These are phyloP conservation scores for Noctilio leporinus DNA, from an alignment of 2,113 vertebrate species.

Conservation along the genomic window DNA sequence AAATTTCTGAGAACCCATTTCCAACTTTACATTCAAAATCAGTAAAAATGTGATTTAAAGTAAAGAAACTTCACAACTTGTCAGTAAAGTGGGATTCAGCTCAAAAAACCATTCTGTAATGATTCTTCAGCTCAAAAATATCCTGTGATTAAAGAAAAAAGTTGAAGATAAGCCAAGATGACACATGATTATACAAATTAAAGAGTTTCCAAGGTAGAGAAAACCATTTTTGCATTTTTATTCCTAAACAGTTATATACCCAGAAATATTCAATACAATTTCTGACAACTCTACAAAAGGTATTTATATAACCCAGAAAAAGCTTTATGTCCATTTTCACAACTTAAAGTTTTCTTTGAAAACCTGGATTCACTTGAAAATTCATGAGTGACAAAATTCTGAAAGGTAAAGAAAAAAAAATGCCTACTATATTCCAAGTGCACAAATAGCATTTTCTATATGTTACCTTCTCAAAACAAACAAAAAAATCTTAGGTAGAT, in stretches of 20 bases:
- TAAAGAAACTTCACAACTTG: neutral
- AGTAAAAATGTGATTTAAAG: neutral
- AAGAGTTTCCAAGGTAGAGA: neutral
- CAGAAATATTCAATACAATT: neutral
- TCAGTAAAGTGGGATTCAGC: neutral
- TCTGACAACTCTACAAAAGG: neutral
- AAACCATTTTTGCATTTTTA: neutral
- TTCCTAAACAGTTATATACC: neutral
- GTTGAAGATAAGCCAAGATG: neutral
- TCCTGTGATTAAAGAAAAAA: neutral
- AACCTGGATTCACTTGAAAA: neutral
- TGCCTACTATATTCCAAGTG: neutral
- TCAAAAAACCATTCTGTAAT: neutral
- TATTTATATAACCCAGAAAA: neutral
- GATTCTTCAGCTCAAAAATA: neutral
- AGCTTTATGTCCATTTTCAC: constrained; percentile 12
- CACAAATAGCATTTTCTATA: neutral
- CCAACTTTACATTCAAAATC: neutral
- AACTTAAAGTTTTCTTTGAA: constrained; percentile 4
- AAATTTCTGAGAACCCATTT: neutral
- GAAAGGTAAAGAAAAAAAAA: neutral
- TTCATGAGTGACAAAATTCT: neutral
- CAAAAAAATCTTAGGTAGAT: neutral
- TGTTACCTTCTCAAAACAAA: neutral
- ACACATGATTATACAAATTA: neutral